phyloP scores from a whole-genome alignment of 35 echinoderm and acorn worm species.

The Patiria miniata region DNA sequence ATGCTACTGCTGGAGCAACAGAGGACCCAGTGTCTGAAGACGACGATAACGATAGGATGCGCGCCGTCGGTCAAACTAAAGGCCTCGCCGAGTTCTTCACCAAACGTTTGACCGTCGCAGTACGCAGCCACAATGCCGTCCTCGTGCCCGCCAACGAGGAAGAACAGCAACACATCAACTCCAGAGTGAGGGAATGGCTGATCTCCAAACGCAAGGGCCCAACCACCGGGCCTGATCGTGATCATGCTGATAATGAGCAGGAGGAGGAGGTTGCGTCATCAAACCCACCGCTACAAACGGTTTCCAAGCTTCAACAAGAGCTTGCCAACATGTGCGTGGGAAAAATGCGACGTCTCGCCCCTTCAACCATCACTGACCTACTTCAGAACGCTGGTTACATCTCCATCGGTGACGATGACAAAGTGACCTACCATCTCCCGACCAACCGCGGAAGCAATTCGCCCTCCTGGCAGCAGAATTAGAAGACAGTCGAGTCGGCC shows the following conservation, averaged over 20 bases:
- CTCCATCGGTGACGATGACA: background rate
- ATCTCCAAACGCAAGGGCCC: background rate
- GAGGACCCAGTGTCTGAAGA: too few relatives aligned
- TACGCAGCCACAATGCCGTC: background rate
- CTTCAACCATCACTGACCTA: background rate
- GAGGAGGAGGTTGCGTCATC: too few relatives aligned
- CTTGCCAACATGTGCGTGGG: constrained; percentile 6
- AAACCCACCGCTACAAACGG: background rate
- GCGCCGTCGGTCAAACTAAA: background rate
- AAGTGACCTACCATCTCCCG: background rate
- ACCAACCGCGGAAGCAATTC: background rate
- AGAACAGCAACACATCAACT: background rate
- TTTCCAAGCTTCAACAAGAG: background rate
- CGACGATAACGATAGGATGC: too few relatives aligned
- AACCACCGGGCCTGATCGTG: background rate
- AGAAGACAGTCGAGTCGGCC: background rate
- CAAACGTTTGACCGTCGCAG: background rate
- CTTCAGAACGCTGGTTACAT: background rate
- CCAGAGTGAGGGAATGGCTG: background rate
- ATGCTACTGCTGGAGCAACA: background rate
- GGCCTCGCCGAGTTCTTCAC: background rate
- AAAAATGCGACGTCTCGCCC: background rate
- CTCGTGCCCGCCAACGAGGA: background rate
- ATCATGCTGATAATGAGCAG: too few relatives aligned
- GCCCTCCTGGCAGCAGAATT: background rate